These are phyloP conservation scores for Nothoprocta pentlandii DNA, from an alignment of 2,113 vertebrate species.

Conservation along the genomic window DNA sequence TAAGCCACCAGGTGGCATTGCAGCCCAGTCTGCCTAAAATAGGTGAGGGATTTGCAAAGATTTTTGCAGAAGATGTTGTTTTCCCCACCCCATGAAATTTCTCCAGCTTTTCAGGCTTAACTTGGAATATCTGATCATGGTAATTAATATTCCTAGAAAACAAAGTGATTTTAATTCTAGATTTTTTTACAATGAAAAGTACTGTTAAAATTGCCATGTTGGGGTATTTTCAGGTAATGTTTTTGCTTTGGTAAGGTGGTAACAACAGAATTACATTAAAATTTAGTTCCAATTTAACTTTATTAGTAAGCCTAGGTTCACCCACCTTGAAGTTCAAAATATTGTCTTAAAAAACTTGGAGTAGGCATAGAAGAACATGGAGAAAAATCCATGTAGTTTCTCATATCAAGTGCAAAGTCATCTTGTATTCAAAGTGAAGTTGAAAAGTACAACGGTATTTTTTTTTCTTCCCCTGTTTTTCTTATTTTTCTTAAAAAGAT, in stretches of 20 bases:
- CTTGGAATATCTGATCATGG: neutral
- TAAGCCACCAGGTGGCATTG: constrained; percentile 94
- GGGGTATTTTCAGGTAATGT: neutral
- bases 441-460: neutral
- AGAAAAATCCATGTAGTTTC: constrained; percentile 34
- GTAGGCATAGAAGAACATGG: neutral
- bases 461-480: neutral
- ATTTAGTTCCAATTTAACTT: neutral
- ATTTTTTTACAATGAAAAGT: neutral
- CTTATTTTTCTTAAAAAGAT: neutral
- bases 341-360: constrained; percentile 50
- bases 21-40: constrained; percentile 82
- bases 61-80: neutral
- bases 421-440: neutral
- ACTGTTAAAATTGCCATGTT: neutral
- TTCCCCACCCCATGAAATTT: neutral
- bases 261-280: neutral
- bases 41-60: neutral
- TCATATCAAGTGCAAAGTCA: constrained; percentile 1
- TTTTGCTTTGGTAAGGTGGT: neutral
- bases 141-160: neutral
- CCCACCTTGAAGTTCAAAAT: neutral
- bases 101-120: neutral
- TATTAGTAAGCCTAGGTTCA: constrained; percentile 42
- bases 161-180: neutral